Base-by-base conservation (phyloP, 1,140 invertebrate genomes). In the Brachionus paranguensis region DNA sequence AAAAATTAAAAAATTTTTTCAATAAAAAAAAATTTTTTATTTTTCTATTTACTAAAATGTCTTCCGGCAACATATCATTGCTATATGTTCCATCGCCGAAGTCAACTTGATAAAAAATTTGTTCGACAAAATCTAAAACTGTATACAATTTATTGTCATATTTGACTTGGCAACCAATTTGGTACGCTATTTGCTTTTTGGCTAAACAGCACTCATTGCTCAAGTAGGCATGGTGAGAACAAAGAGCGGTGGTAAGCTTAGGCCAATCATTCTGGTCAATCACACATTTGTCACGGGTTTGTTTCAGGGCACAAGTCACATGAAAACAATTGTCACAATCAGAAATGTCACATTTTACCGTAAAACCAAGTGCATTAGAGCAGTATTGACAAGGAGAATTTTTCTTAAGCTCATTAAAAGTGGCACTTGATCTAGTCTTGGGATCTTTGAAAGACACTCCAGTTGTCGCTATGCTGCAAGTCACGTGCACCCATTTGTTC, bases 21-120 rank as follows among this genome's bases (percentile, higher is more conserved):
- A 24, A 24, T 24, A 24, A 24, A 45, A 78, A 43, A 60, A 47
- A n/a, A 14, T 68, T 8, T 45, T 45, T 45, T 8, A 11, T 45
- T 45, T 45, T 45, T 45, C 7, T 8, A 47, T 27, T 85, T 33
- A 84, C 84, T 45, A 83, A 78, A 85, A 90, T 88, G 84, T 90
- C 89, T 85, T 90, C 88, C 45, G 91, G 91, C 83, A 89, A 91
- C 3, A 92, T 86, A 88, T 93, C 91, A 76, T 92, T 90, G 68
- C 91, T 92, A 85, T 91, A 92, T 60, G 92, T 93, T 4, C 91
- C 90, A 87, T 93, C 93, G 53, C 90, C 90, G 87, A 93, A 93
- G 29, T 92, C 91, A 3, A 93, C 91, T 86, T 91, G 91, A 85
- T 92, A 92, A 85, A 91, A 92, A 33, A 90, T 86, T 33, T 91